Evolutionary conservation across 2,113 vertebrate species (phyloP), one percentile per base, ranked within the genome.

Genomic region (Pelecanoides urinatrix): DNA sequence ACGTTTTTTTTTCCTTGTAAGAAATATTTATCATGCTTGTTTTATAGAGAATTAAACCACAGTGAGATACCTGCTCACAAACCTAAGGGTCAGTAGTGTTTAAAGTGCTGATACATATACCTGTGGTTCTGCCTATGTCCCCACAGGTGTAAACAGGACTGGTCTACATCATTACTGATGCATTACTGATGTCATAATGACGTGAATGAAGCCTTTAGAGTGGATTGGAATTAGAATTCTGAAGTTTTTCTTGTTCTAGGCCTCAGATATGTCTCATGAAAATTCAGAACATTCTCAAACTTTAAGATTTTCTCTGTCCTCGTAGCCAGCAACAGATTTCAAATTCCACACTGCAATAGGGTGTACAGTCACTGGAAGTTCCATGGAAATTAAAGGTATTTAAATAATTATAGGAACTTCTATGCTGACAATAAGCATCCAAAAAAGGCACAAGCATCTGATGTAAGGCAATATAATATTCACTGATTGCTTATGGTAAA

Each of bases 1-100:
- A 38, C 3, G 22, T 73, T 80, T 78, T 5, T 27, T 63, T 86
- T 76, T 76, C 2, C 15, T 45, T n/a, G 7, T 53, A n/a, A 67
- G 32, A 62, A 49, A 11, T 23, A 25, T 0, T 0, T 30, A n/a
- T n/a, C 16, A 13, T 47, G 26, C 9, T 61, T 56, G 3, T 27
- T 80, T 73, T 30, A 49, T 8, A 45, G 44, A 71, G 13, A 61
- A 71, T 2, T 45, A 86, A 86, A 55, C 8, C 9, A 15, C 34
- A 52, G 7, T 66, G 38, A 88, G 16, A 59, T 7, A 59, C 4
- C 5, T 49, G 15, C 9, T 88, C 5, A 65, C 10, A 86, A 88
- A 82, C 7, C 17, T 38, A 25, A 58, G 18, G 5, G 15, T 78
- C 32, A 29, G 11, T 8, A 49, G 7, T 27, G 5, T 50, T 18